These are phyloP conservation scores for Drosophila rufa DNA, from an alignment of 1,140 invertebrate species.

Conservation along the genomic window DNA sequence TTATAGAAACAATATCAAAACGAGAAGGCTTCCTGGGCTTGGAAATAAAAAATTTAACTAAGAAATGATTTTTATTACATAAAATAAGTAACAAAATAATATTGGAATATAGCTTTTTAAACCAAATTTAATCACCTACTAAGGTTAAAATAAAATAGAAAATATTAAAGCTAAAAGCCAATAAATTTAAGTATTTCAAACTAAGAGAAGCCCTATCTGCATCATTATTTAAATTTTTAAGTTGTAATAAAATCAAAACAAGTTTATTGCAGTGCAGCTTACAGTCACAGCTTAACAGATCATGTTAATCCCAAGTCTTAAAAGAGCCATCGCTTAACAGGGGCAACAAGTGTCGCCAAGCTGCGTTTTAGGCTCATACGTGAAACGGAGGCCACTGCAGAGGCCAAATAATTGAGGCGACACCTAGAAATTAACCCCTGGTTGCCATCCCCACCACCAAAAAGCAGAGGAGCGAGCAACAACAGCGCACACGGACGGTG, in stretches of 20 bases:
- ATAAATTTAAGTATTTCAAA: too few species aligned
- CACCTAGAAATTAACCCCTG: conserved; percentile 50
- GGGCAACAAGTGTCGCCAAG: conserved; percentile 44
- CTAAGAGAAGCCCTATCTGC: too few species aligned
- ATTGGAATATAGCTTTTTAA: too few species aligned
- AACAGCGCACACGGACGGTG: conserved; percentile 1
- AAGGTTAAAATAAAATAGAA: too few species aligned
- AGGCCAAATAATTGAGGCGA: conserved; percentile 40
- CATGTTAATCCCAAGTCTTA: conserved; percentile 7
- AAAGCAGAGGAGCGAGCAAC: conserved; percentile 11
- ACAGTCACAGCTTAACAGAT: background rate
- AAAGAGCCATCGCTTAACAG: conserved; percentile 1
- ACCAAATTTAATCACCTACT: too few species aligned
- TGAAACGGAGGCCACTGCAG: background rate
- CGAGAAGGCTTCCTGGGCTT: background rate
- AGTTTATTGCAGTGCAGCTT: too few species aligned
- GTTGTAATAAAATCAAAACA: too few species aligned
- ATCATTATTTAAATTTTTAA: too few species aligned
- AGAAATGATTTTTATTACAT: background rate
- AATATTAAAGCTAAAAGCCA: too few species aligned
- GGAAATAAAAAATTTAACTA: background rate
- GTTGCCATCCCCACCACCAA: background rate
- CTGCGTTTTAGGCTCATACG: background rate
- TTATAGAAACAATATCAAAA: background rate
- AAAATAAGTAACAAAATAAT: too few species aligned